Conservation (phyloP, 1,140 invertebrate genomes). For the Bombus cullumanus region DNA sequence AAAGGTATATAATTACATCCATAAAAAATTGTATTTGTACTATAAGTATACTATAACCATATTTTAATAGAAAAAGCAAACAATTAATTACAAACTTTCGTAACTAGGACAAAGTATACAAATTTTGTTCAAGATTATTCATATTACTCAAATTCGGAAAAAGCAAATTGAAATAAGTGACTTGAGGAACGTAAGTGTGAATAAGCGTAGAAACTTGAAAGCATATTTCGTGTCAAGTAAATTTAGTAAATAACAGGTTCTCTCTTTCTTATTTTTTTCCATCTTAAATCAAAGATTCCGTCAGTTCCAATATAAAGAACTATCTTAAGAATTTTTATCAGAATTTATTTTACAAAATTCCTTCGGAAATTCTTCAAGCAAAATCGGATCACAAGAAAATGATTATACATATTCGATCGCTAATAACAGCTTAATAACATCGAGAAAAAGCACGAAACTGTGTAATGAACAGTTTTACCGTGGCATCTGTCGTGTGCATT, state of each 20-base stretch:
- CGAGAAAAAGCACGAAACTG: background rate
- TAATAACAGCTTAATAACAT: slow-evolving; percentile 6
- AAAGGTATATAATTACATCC: too few relatives aligned
- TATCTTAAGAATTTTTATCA: background rate
- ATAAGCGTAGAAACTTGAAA: background rate
- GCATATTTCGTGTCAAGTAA: background rate
- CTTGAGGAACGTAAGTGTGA: background rate
- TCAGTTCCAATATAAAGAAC: background rate
- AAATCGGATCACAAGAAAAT: background rate
- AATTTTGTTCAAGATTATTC: background rate
- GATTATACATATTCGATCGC: background rate
- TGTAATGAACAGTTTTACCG: background rate
- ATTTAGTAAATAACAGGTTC: background rate
- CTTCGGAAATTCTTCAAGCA: background rate
- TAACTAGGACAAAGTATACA: background rate
- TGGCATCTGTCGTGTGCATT: background rate
- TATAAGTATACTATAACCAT: too few relatives aligned
- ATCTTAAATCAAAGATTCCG: background rate
- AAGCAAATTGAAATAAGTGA: background rate
- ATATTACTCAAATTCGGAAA: too few relatives aligned
- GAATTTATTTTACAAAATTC: background rate
- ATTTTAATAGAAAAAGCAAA: too few relatives aligned
- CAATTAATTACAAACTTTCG: too few relatives aligned
- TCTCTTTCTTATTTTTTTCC: background rate
- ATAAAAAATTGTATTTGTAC: too few relatives aligned